A percentile compares a stretch with the other conserved stretches of the same genome.
phyloP scores from a whole-genome alignment of 2,888 invertebrate genomes.

The Tenodera sinensis region DNA sequence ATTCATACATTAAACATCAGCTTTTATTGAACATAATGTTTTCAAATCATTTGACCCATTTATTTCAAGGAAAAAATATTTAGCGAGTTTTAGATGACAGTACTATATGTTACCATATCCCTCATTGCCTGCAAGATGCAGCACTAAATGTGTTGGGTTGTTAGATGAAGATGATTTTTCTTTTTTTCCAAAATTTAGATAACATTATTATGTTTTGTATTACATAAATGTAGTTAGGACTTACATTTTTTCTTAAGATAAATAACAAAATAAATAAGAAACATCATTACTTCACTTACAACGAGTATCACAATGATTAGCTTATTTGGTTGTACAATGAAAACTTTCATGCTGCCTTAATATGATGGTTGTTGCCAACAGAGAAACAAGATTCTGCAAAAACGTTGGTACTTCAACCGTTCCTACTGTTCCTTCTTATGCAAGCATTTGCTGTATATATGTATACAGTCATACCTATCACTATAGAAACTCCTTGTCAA shows the following conservation, averaged over 20 bases:
- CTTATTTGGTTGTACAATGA: background rate
- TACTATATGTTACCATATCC: background rate
- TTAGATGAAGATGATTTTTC: background rate
- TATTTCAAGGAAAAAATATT: background rate
- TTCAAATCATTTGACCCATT: background rate
- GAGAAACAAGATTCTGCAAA: background rate
- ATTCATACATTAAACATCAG: too few species aligned
- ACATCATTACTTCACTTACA: background rate
- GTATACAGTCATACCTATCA: background rate
- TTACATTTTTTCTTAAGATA: background rate
- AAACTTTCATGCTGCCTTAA: background rate
- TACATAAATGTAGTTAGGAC: background rate
- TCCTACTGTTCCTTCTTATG: background rate
- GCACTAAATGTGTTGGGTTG: background rate
- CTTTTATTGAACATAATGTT: too few species aligned
- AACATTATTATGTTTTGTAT: background rate
- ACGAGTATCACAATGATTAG: background rate
- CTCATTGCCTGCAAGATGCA: background rate
- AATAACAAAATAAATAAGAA: background rate
- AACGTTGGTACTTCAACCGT: background rate
- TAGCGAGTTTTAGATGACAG: background rate
- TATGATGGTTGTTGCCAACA: background rate
- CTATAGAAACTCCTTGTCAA: background rate
- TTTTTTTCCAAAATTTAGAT: background rate
- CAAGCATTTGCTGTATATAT: background rate